Evolutionary conservation across 2,113 vertebrate genomes (phyloP).

Genomic region (Poeciliopsis turrubarensis): DNA sequence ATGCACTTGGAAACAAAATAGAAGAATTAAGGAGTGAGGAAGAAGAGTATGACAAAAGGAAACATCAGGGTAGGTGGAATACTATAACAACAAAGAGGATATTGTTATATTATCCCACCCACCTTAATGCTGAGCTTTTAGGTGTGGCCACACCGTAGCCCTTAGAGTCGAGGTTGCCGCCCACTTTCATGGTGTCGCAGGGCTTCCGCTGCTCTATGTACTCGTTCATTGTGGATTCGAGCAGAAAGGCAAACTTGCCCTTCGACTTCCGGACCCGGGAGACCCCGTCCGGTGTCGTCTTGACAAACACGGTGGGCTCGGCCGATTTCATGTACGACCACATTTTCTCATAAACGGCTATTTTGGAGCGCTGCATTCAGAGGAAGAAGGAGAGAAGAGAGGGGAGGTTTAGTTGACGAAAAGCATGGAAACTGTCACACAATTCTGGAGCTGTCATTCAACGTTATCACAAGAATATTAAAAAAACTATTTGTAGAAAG

Average conservation of each 20-base stretch:
- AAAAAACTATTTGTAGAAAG: too few species aligned
- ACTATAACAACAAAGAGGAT: constrained; percentile 95
- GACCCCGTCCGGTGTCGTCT: constrained; percentile 96
- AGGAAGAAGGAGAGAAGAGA: constrained; percentile 56
- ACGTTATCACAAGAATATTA: too few species aligned
- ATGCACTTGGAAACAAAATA: constrained; percentile 47
- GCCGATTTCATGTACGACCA: constrained; percentile 99
- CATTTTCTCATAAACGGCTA: constrained; percentile 99
- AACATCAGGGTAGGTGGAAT: constrained; percentile 99
- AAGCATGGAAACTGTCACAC: constrained; percentile 2
- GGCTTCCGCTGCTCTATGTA: constrained; percentile 99
- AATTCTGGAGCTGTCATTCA: neutral
- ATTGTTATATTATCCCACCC: constrained; percentile 99
- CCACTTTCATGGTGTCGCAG: constrained; percentile 99
- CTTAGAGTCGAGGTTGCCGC: constrained; percentile 99
- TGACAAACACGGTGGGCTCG: constrained; percentile 98
- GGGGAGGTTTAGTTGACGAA: constrained; percentile 31
- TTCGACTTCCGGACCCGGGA: constrained; percentile 97
- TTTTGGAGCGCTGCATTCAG: constrained; percentile 92
- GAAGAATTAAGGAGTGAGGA: constrained; percentile 56
- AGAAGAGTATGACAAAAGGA: constrained; percentile 87
- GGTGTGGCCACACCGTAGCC: constrained; percentile 99
- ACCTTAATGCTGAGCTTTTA: constrained; percentile 99
- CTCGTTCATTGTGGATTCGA: constrained; percentile 99
- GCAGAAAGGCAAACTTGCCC: constrained; percentile 98